Evolutionary conservation across 2,113 vertebrate species (phyloP).

Genomic region (Paramisgurnus dabryanus): DNA sequence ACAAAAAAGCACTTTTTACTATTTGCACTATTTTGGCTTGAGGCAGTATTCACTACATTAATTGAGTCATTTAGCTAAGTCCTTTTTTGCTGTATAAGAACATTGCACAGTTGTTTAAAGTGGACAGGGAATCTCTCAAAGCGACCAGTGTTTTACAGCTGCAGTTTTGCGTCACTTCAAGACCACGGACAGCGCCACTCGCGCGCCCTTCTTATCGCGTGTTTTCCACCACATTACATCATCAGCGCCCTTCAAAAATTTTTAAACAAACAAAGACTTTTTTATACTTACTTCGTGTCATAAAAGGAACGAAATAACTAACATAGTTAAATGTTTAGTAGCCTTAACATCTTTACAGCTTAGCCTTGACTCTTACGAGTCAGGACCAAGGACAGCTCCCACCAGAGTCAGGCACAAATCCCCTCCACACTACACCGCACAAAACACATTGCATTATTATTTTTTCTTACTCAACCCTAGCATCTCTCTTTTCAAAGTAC

Average conservation of each 20-base stretch:
- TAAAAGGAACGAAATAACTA: background rate
- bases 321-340: conserved; percentile 4
- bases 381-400: conserved; percentile 48
- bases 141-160: background rate
- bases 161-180: conserved; percentile 14
- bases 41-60: background rate
- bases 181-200: conserved; percentile 33
- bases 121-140: background rate
- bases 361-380: conserved; percentile 11
- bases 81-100: too few relatives aligned
- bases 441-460: background rate
- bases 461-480: background rate
- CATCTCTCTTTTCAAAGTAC: conserved; percentile 23
- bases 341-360: background rate
- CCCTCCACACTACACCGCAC: background rate
- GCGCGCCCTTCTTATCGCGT: background rate
- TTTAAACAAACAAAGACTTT: background rate
- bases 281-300: conserved; percentile 7
- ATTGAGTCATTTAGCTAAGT: conserved; percentile 11
- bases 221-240: background rate
- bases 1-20: background rate
- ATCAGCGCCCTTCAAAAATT: background rate
- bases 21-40: background rate
- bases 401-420: background rate
- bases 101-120: conserved; percentile 27